phyloP scores from a whole-genome alignment of 2,113 vertebrate species.

The Pterocles gutturalis region DNA sequence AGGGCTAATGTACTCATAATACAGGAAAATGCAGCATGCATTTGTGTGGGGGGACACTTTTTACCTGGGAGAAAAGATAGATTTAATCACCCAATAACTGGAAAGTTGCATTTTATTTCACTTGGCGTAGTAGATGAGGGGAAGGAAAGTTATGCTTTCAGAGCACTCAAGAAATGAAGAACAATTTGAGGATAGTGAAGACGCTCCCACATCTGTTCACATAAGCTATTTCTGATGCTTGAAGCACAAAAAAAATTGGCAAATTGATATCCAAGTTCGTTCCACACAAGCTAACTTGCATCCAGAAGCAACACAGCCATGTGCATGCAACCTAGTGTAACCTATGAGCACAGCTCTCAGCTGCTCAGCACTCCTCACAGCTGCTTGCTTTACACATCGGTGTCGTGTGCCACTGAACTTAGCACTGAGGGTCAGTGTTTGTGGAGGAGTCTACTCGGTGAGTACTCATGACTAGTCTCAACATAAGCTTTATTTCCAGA shows the following conservation, averaged over 20 bases:
- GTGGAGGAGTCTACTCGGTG: neutral
- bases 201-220: accelerated
- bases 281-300: neutral
- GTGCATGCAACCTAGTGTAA: accelerated
- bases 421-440: neutral
- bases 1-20: neutral
- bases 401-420: neutral
- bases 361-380: neutral
- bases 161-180: neutral
- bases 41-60: neutral
- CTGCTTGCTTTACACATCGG: accelerated
- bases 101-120: neutral
- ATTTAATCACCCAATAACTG: neutral
- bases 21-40: neutral
- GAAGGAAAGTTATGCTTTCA: neutral
- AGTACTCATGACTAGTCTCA: neutral
- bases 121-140: neutral
- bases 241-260: neutral
- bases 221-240: neutral
- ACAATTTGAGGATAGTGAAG: neutral
- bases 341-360: neutral
- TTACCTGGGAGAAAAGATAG: neutral
- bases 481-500: neutral
- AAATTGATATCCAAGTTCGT: neutral
- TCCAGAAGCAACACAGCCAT: neutral